Conservation (phyloP, 2,888 invertebrate species). For the Ethmia dodecea region DNA sequence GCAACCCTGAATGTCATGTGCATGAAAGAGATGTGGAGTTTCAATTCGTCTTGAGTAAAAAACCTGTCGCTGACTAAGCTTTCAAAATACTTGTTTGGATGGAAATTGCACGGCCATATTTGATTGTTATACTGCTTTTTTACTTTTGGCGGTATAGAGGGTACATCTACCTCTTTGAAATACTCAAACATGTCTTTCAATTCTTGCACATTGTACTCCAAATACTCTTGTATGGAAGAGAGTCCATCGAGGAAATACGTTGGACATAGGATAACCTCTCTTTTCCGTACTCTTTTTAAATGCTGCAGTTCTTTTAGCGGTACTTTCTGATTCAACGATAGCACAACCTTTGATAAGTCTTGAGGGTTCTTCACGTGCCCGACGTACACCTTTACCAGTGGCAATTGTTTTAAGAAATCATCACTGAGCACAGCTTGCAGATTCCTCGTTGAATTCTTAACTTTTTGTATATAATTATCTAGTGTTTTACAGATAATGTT, state of each 20-base stretch:
- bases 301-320: slow-evolving; percentile 81
- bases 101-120: slow-evolving; percentile 92
- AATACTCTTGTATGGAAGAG: slow-evolving; percentile 50
- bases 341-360: slow-evolving; percentile 79
- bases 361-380: slow-evolving; percentile 79
- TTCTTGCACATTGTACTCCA: slow-evolving; percentile 64
- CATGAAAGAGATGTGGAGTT: slow-evolving; percentile 78
- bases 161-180: slow-evolving; percentile 76
- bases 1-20: slow-evolving; percentile 75
- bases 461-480: slow-evolving; percentile 31
- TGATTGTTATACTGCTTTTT: slow-evolving; percentile 81
- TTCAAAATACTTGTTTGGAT: slow-evolving; percentile 87
- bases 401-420: slow-evolving; percentile 64
- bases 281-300: slow-evolving; percentile 83
- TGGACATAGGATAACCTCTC: slow-evolving; percentile 76
- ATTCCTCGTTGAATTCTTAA: slow-evolving; percentile 36
- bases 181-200: slow-evolving; percentile 63
- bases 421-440: slow-evolving; percentile 74
- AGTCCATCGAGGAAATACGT: slow-evolving; percentile 28
- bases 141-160: slow-evolving; percentile 79
- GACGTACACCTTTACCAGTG: slow-evolving; percentile 76
- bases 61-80: slow-evolving; percentile 78
- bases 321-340: slow-evolving; percentile 73
- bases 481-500: slow-evolving; percentile 21
- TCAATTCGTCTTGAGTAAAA: slow-evolving; percentile 75